Evolutionary conservation across 1,140 invertebrate species (phyloP).

Genomic region (Drosophila simulans): DNA sequence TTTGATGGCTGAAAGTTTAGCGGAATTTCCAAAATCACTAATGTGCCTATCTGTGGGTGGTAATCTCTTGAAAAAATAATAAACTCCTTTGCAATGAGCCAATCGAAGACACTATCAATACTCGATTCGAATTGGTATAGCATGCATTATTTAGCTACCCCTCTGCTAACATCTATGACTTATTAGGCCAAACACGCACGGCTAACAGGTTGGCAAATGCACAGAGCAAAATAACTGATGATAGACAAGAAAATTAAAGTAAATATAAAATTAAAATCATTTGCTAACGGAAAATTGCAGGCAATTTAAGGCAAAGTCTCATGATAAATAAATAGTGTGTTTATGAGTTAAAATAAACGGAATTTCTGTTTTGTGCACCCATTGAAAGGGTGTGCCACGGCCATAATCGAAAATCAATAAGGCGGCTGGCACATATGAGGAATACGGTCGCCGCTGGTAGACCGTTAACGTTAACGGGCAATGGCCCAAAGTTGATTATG

Average conservation of each 20-base stretch:
- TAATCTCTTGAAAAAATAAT: conserved; percentile 39
- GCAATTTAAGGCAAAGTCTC: no score
- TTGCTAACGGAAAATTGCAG: no score
- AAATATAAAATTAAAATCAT: not conserved
- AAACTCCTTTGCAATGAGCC: conserved; percentile 38
- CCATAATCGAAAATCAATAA: conserved; percentile 82
- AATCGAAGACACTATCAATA: conserved; percentile 68
- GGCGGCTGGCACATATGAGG: conserved; percentile 46
- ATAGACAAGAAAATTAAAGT: not conserved
- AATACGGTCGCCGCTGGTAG: conserved; percentile 37
- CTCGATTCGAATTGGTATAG: conserved; percentile 42
- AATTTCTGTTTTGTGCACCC: conserved; percentile 7
- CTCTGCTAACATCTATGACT: conserved; percentile 34
- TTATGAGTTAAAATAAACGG: no score
- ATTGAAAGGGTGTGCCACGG: conserved; percentile 28
- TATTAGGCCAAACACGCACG: conserved; percentile 68
- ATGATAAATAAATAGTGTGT: no score
- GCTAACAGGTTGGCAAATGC: conserved; percentile 68
- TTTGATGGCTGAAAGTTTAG: not conserved
- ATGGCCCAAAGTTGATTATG: conserved; percentile 45
- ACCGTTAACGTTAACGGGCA: conserved; percentile 45
- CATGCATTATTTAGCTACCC: conserved; percentile 43
- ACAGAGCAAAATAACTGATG: not conserved
- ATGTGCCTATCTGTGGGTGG: conserved; percentile 17
- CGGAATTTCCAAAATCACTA: conserved; percentile 24